Conservation (phyloP, 2,113 vertebrate genomes). For the Oncorhynchus tshawytscha region DNA sequence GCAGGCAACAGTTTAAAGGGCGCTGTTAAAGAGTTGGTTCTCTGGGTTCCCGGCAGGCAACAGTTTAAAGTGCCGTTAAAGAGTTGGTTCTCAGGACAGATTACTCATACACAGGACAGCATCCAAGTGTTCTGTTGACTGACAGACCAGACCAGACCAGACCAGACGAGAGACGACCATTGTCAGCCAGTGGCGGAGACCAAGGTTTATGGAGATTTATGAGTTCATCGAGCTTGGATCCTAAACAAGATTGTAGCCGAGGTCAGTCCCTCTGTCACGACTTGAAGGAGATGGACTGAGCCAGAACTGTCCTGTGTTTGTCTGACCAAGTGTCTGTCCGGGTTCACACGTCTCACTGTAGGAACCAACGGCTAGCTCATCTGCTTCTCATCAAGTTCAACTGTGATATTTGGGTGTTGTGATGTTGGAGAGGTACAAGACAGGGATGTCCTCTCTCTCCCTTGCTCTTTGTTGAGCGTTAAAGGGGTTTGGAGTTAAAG, state of each 20-base stretch:
- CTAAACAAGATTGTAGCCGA: slow-evolving; percentile 8
- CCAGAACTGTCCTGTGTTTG: slow-evolving; percentile 31
- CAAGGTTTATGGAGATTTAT: slow-evolving; percentile 63
- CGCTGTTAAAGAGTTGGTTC: too few relatives aligned
- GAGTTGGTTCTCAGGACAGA: slow-evolving; percentile 65
- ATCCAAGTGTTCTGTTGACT: slow-evolving; percentile 46
- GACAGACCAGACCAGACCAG: slow-evolving; percentile 35
- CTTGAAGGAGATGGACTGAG: slow-evolving; percentile 50
- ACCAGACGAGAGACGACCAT: slow-evolving; percentile 41
- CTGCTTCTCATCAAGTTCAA: background rate
- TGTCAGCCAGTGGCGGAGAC: slow-evolving; percentile 39
- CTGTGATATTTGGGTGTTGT: too few relatives aligned
- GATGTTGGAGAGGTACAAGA: too few relatives aligned
- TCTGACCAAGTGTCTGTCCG: slow-evolving; percentile 11
- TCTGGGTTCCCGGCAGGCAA: too few relatives aligned
- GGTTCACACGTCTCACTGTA: slow-evolving; percentile 3
- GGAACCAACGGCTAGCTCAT: background rate
- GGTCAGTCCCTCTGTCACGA: slow-evolving; percentile 36
- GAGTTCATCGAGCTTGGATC: slow-evolving; percentile 45
- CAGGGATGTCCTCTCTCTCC: background rate
- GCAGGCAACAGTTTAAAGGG: too few relatives aligned
- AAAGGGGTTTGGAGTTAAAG: background rate
- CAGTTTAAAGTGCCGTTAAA: slow-evolving; percentile 70
- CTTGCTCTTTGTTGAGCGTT: background rate
- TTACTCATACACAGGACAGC: slow-evolving; percentile 50